Base-by-base conservation (phyloP, 2,888 invertebrate genomes). In the Spilosoma lubricipeda region DNA sequence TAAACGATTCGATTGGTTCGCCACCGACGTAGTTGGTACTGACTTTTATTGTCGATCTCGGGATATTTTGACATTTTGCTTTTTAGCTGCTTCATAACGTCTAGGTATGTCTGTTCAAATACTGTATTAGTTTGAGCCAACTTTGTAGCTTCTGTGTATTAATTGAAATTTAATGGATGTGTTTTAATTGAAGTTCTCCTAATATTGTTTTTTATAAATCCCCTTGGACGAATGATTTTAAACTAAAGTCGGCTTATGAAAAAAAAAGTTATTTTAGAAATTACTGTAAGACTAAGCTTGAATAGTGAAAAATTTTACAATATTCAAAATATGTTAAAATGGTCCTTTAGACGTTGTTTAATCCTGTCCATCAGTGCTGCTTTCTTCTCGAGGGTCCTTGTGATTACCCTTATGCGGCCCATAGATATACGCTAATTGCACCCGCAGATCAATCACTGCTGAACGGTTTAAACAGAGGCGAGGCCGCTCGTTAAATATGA, bases 1-100 rank as follows among this genome's bases (percentile, higher is more conserved):
- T 86, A 84, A 86, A 78, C 80, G 80, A 67, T 79, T 63, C 36
- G 63, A 67, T 59, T 68, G 63, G 64, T 20, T 8, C 2, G 30
- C 72, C 67, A 30, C 67, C 67, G 63, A 33, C 45, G 23, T 42
- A 30, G 67, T 59, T 72, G 45, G 66, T 72, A 13, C 39, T 45
- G 13, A 67, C 9, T n/a, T 63, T 63, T 72, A 30, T 20, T 70
- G 27, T 27, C 27, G 8, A 63, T 63, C 36, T 8, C 36, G 23
- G 1, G 23, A 42, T 70, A 63, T 70, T 70, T 42, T 20, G 42
- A 70, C 18, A 39, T 63, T 27, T 59, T 59, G 42, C 3, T 63
- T 30, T 20, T 39, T 70, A 4, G 27, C 18, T 27, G 13, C 18
- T 39, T 15, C 18, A 63, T 30, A 30, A 63, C 30, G 63, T 63